Percentiles rank a stretch among this genome's conserved stretches.
These are phyloP conservation scores for Grallaria varia DNA, from an alignment of 2,113 vertebrate species.

Conservation along the genomic window DNA sequence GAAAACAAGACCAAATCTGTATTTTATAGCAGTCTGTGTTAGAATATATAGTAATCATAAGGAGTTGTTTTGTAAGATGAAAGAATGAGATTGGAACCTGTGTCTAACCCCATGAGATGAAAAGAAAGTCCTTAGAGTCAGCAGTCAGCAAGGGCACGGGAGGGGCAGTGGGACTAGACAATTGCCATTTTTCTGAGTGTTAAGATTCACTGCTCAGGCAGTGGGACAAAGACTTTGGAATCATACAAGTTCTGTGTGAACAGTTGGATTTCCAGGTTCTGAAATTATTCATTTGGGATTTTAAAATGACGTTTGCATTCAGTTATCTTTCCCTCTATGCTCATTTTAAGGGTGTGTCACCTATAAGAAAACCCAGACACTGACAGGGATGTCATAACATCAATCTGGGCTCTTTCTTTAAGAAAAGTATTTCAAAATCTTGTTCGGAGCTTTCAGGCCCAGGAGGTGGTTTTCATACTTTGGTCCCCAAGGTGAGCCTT, in stretches of 20 bases:
- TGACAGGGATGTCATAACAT: neutral
- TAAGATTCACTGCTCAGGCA: neutral
- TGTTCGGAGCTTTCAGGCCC: neutral
- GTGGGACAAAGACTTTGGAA: neutral
- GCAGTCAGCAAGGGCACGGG: neutral
- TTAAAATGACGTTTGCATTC: neutral
- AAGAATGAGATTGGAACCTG: constrained; percentile 46
- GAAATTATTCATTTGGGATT: neutral
- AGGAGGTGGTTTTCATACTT: neutral
- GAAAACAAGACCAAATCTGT: constrained; percentile 1
- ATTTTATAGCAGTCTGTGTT: constrained; percentile 2
- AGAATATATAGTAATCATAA: constrained; percentile 31
- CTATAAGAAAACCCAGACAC: constrained; percentile 1
- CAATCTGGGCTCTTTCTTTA: neutral
- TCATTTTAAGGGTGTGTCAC: neutral
- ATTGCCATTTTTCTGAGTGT: neutral
- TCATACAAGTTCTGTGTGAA: neutral
- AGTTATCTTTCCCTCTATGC: neutral
- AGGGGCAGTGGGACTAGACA: neutral
- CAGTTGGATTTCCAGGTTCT: neutral
- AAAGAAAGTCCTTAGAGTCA: neutral
- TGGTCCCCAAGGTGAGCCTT: neutral
- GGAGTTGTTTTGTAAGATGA: constrained; percentile 34
- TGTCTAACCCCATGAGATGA: neutral
- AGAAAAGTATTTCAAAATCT: neutral